phyloP scores from a whole-genome alignment of 2,113 vertebrate genomes.

The Hippocampus guttulatus region DNA sequence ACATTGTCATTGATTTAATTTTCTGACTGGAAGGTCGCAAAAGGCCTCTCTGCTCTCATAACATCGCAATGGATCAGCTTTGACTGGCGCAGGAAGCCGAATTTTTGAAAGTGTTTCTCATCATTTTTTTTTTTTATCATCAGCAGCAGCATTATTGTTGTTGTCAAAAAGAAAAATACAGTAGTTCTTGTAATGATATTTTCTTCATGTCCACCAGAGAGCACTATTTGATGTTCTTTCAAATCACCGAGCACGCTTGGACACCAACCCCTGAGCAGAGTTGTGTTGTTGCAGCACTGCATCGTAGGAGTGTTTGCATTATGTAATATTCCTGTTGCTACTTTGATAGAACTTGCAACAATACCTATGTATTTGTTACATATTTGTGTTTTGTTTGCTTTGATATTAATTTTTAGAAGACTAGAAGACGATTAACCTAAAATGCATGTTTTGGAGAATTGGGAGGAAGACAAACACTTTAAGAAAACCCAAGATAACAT shows the following conservation, averaged over 20 bases:
- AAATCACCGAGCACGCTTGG: neutral
- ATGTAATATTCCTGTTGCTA: too few relatives aligned
- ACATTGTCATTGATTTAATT: slow-evolving; percentile 29
- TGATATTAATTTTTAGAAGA: too few relatives aligned
- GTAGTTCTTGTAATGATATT: neutral
- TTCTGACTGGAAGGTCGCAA: slow-evolving; percentile 63
- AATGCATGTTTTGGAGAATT: too few relatives aligned
- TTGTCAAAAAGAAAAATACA: neutral
- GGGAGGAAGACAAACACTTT: too few relatives aligned
- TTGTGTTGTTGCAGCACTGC: neutral
- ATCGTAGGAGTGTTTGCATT: neutral
- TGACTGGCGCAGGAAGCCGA: slow-evolving; percentile 64
- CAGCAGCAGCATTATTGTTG: neutral
- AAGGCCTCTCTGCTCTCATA: slow-evolving; percentile 71
- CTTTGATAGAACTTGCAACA: slow-evolving; percentile 52
- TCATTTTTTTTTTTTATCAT: neutral
- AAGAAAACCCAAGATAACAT: too few relatives aligned
- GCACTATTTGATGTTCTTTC: neutral
- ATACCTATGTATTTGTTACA: slow-evolving; percentile 51
- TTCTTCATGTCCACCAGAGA: neutral
- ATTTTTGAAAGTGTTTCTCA: neutral
- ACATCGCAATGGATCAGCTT: slow-evolving; percentile 87
- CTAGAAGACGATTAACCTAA: too few relatives aligned
- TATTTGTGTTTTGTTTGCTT: too few relatives aligned
- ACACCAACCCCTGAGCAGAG: neutral